phyloP scores from a whole-genome alignment of 92 coral and sea anemone genomes.

The Paragorgia papillata region DNA sequence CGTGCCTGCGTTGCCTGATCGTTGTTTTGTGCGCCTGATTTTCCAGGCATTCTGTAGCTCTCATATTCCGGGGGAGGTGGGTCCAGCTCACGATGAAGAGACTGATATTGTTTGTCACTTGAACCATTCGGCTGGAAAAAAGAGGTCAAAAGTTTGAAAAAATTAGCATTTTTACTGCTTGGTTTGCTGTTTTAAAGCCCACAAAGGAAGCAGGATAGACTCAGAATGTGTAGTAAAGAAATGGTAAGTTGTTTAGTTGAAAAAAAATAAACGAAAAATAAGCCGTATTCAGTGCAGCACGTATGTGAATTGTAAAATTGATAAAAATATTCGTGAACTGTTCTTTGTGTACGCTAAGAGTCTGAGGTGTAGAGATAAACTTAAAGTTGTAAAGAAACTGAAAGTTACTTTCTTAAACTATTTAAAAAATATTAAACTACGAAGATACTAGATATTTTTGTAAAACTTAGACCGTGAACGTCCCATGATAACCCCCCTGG shows the following conservation, averaged over 20 bases:
- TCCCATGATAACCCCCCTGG: no score
- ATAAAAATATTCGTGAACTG: no score
- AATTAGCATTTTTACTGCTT: neutral
- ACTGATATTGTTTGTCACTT: conserved; percentile 20
- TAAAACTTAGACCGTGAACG: no score
- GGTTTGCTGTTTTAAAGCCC: neutral
- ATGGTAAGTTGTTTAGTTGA: neutral
- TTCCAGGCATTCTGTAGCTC: conserved; percentile 9
- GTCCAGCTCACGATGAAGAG: conserved; percentile 33
- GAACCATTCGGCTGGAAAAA: conserved; percentile 22
- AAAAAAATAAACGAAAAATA: no score
- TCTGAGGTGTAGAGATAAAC: no score
- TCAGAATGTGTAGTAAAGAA: neutral
- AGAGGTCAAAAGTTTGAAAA: neutral
- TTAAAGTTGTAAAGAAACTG: no score
- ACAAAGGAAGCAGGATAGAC: neutral
- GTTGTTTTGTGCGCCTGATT: neutral
- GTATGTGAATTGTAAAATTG: no score
- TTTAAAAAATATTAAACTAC: no score
- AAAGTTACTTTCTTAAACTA: no score
- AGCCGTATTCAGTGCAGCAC: no score
- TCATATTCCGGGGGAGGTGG: conserved; percentile 30
- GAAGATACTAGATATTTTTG: no score
- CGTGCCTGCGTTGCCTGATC: conserved; percentile 12
- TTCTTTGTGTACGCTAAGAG: no score